Evolutionary conservation across 2,113 vertebrate species (phyloP).

Genomic region (Eclectus roratus): DNA sequence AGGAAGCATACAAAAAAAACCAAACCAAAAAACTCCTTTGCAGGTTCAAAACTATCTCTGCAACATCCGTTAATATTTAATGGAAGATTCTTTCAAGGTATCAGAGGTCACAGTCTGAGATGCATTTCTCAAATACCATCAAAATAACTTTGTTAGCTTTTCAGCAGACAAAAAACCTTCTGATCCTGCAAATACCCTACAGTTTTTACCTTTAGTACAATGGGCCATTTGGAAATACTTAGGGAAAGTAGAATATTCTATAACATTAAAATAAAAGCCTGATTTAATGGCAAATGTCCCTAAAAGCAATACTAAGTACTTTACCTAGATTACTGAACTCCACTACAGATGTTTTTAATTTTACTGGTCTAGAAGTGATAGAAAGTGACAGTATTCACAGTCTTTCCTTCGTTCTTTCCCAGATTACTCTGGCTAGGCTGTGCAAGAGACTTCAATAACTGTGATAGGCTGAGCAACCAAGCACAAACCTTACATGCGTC

Average conservation of each 20-base stretch:
- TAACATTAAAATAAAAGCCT: slow-evolving; percentile 35
- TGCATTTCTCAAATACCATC: slow-evolving; percentile 18
- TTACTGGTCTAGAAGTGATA: neutral
- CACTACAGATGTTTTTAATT: slow-evolving; percentile 12
- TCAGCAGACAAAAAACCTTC: slow-evolving; percentile 15
- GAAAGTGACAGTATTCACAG: slow-evolving; percentile 26
- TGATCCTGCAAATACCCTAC: neutral
- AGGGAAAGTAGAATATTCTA: neutral
- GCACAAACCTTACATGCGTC: neutral
- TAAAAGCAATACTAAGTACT: slow-evolving; percentile 43
- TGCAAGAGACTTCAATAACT: neutral
- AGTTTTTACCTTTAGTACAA: slow-evolving; percentile 3
- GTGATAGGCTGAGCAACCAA: neutral
- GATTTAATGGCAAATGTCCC: neutral
- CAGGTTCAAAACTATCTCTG: neutral
- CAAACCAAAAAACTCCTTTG: neutral
- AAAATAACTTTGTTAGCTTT: slow-evolving; percentile 29
- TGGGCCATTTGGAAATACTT: slow-evolving; percentile 43
- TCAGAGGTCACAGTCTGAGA: neutral
- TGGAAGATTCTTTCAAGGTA: slow-evolving; percentile 7
- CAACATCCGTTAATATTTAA: slow-evolving; percentile 3
- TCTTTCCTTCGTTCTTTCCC: neutral
- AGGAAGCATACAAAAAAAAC: neutral
- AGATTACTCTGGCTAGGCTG: neutral
- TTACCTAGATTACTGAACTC: neutral